Conservation (phyloP, 1,140 invertebrate genomes). For the Ectropis grisescens region DNA sequence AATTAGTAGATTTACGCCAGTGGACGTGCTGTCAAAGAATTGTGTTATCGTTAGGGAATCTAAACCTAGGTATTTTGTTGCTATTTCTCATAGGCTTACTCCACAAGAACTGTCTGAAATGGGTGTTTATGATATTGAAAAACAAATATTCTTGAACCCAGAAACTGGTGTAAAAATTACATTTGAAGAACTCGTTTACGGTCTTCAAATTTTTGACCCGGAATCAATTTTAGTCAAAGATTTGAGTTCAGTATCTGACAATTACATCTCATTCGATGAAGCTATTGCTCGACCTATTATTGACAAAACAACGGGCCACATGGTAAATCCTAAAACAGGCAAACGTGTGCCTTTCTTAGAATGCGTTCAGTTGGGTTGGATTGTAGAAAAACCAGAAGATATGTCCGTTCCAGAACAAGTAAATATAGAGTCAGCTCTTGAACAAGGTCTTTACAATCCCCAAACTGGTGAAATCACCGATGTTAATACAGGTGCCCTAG, state of each 20-base stretch:
- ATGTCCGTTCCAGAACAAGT: conserved; percentile 56
- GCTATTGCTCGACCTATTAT: conserved; percentile 82
- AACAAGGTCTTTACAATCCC: conserved; percentile 75
- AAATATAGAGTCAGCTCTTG: conserved; percentile 76
- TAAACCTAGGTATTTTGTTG: conserved; percentile 42
- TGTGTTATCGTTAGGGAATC: conserved; percentile 46
- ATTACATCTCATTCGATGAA: conserved; percentile 79
- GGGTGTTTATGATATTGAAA: conserved; percentile 82
- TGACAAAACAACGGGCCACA: conserved; percentile 82
- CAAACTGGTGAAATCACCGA: conserved; percentile 76
- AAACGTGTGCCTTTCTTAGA: conserved; percentile 87
- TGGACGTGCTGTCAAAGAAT: conserved; percentile 70
- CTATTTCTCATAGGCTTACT: conserved; percentile 73
- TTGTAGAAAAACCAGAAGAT: conserved; percentile 74
- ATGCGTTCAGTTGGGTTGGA: conserved; percentile 81
- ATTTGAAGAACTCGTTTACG: conserved; percentile 84
- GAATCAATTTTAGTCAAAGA: conserved; percentile 85
- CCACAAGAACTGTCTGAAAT: conserved; percentile 77
- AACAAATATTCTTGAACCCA: conserved; percentile 84
- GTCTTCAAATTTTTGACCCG: conserved; percentile 81
- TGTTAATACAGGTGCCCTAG: conserved; percentile 71
- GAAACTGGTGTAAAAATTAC: conserved; percentile 79
- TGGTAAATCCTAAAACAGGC: conserved; percentile 87
- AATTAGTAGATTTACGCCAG: conserved; percentile 76
- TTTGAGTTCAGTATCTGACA: conserved; percentile 74